A percentile compares a stretch with the other conserved stretches of the same genome.
Evolutionary conservation across 2,888 invertebrate genomes (phyloP).

Genomic region (Orchestes rusci): DNA sequence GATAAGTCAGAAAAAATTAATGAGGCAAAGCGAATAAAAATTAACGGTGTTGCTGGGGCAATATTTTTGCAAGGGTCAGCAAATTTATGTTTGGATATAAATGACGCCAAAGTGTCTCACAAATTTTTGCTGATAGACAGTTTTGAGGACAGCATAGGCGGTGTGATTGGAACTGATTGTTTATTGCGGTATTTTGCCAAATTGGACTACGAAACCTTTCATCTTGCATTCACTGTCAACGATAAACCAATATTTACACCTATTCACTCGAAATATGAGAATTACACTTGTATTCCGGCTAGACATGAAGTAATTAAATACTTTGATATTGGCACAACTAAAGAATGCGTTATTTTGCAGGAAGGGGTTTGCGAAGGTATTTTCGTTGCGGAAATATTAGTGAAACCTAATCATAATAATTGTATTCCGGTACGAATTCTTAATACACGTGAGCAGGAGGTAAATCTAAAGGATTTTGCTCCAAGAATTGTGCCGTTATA

Average conservation of each 20-base stretch:
- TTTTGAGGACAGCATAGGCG: not conserved
- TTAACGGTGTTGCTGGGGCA: not conserved
- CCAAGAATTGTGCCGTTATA: not conserved
- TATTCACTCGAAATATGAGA: not conserved
- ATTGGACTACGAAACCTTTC: not conserved
- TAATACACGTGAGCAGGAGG: not conserved
- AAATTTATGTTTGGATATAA: not conserved
- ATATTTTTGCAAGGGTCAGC: not conserved
- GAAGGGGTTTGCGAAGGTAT: not conserved
- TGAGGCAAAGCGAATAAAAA: not conserved
- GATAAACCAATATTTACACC: not conserved
- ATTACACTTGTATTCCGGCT: not conserved
- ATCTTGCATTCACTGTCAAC: not conserved
- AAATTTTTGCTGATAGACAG: not conserved
- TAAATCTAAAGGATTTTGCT: not conserved
- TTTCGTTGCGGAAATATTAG: not conserved
- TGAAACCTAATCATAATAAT: not conserved
- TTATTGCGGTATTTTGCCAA: not conserved
- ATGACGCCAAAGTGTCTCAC: not conserved
- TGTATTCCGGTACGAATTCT: not conserved
- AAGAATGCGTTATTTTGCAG: not conserved
- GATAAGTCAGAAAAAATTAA: not conserved
- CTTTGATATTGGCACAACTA: not conserved
- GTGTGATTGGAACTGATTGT: not conserved
- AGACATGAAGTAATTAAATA: not conserved